Evolutionary conservation across 2,797 vertebrate genomes (phyloP), one percentile per base, ranked within the genome.

Genomic region (Chanos chanos): DNA sequence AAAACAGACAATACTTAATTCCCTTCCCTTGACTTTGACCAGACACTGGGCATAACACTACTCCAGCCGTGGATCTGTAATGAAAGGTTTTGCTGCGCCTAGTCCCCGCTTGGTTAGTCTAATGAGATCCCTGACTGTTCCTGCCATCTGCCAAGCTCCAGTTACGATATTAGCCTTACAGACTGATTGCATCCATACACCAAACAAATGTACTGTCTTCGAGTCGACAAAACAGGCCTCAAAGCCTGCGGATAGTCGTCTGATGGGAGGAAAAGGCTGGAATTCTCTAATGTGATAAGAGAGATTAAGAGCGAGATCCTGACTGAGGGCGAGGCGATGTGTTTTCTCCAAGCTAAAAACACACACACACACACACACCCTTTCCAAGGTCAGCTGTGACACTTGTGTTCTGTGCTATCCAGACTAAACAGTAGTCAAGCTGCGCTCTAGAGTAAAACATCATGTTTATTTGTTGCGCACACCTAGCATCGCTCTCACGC

Each of bases 51-150:
- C 78, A 71, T 76, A 71, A 70, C 72, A 31, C 73, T 72, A 83
- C 80, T 80, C 71, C 77, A 78, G 80, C 81, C 74, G 82, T 81
- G 78, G 83, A 87, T 78, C 86, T 84, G 89, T 90, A 90, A 90
- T 89, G 86, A 90, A 89, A 89, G 87, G 77, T 83, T 89, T 84
- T 81, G 86, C 81, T 82, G 85, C 64, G 80, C 81, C 81, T 83
- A 65, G 85, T 64, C 70, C 79, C 84, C 72, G 87, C 86, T 89
- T 82, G 85, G 85, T 82, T 87, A 87, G 78, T 88, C 88, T 90
- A 90, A 91, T 89, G 89, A 90, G 87, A 86, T 89, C 86, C 81
- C 89, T 89, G 87, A 90, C 89, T 89, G 88, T 89, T 89, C 64
- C 75, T 83, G 85, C 89, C 89, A 90, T 91, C 89, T 91, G 89